Base-by-base conservation (phyloP, 2,797 vertebrate genomes). In the Falco naumanni region DNA sequence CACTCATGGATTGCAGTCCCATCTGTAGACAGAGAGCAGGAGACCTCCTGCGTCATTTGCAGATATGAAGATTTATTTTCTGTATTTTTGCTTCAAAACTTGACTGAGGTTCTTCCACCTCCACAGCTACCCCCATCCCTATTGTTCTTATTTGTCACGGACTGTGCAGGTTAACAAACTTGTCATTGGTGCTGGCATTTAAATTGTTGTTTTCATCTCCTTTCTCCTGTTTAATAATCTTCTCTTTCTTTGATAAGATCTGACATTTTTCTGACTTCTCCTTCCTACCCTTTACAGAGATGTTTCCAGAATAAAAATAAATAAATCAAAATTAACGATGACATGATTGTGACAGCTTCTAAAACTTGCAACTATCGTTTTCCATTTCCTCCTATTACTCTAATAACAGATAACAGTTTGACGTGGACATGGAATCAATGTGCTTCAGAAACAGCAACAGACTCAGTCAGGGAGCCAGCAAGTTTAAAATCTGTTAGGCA, bases 211-310 rank as follows among this genome's bases (percentile, higher is more conserved):
- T 95, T 94, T 95, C 57, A 63, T 89, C 48, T 94, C 72, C 57
- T 79, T 85, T 48, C 15, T 93, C 63, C 28, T 61, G 13, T 93
- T 91, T 84, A 95, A 87, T 91, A 84, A 77, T 84, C n/a, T 53
- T 87, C 19, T 84, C 19, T 5, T 20, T 51, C 90, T 81, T 83
- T 87, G 2, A 89, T 82, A 81, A 24, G 29, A 79, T 50, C 37
- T 96, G 92, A 92, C 85, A 90, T 83, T 89, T 90, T 91, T 91
- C 84, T 92, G 59, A 84, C 64, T 93, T 90, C 48, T 84, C 50
- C 37, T 92, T 93, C 54, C 75, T 95, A 78, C 28, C 5, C 1
- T 84, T 90, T 88, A 63, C 34, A 80, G 43, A 91, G 25, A 90
- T 89, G 53, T 8, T 86, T 93, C 60, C 12, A 16, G 53, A 89